Evolutionary conservation across 2,797 vertebrate genomes (phyloP), one percentile per base, ranked within the genome.

Genomic region (Artibeus lituratus): DNA sequence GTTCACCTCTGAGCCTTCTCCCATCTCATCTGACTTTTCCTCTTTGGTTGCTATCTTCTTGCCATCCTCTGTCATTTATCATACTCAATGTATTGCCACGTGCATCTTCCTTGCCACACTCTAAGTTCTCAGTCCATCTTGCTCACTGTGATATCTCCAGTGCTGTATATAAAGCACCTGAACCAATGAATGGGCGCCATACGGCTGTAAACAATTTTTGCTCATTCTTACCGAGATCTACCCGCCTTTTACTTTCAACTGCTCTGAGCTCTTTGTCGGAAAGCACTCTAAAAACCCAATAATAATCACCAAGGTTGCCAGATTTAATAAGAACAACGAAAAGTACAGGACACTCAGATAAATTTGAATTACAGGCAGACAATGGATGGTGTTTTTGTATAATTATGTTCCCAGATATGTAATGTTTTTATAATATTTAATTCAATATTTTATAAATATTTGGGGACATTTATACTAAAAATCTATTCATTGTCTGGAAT

Each of bases 351-450:
- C 8, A 35, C 8, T 22, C 74, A 87, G 37, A 85, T 82, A 88
- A 47, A 94, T 86, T 55, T 88, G 62, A 88, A 76, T 78, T 96
- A 82, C n/a, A 91, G 51, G 51, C 19, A 90, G 42, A 32, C 35
- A 92, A 69, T 53, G 35, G 32, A 26, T 47, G 7, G n/a, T 16
- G 9, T 88, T 74, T 87, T 91, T 82, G 22, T 74, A 11, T 55
- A 39, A 51, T 18, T 84, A 49, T 67, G 22, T 67, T 8, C 9
- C 11, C 5, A 39, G 59, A 69, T 93, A 32, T 42, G 35, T 7
- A 86, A 85, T 91, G 9, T 67, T 81, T 86, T 47, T 65, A 77
- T 53, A 77, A 77, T 51, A 85, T 78, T 94, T 93, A 95, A 59
- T 77, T 83, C 47, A 35, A 35, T 77, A 35, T 77, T 91, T 91